These are phyloP conservation scores for Orchesella cincta DNA, from an alignment of 1,140 invertebrate species.

Conservation along the genomic window DNA sequence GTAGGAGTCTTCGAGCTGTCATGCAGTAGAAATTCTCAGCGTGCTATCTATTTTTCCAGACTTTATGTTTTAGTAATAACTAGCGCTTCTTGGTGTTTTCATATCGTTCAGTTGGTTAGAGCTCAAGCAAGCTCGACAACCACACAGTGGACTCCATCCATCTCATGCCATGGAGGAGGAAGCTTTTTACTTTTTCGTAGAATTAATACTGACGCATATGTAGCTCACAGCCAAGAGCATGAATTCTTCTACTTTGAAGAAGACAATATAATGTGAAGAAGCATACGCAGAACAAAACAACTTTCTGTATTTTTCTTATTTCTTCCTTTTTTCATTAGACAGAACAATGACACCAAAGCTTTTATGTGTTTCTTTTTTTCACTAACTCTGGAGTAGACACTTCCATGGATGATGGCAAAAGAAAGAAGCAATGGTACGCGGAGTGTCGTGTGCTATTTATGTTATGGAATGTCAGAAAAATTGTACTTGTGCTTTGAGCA, in stretches of 20 bases:
- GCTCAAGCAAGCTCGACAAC: not conserved
- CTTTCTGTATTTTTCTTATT: not conserved
- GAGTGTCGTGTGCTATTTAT: too few species aligned
- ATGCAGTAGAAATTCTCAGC: not conserved
- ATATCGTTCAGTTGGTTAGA: not conserved
- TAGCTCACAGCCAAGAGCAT: not conserved
- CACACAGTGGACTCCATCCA: too few species aligned
- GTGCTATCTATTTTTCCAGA: conserved; percentile 14
- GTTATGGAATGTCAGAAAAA: too few species aligned
- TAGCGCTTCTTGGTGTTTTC: not conserved
- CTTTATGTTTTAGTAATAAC: not conserved
- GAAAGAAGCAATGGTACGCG: not conserved
- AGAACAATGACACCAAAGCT: conserved; percentile 4
- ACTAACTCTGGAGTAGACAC: not conserved
- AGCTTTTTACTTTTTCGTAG: too few species aligned
- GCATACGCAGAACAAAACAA: not conserved
- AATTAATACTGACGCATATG: too few species aligned
- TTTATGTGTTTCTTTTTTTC: conserved; percentile 6
- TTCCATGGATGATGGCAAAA: not conserved
- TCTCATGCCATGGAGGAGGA: too few species aligned
- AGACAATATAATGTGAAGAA: not conserved
- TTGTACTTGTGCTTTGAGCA: too few species aligned
- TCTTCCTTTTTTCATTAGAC: not conserved
- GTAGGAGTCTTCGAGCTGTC: not conserved
- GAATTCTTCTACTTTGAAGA: not conserved